A percentile compares a stretch with the other conserved stretches of the same genome.
phyloP scores from a whole-genome alignment of 2,797 vertebrate species.

The Gastrophryne carolinensis region DNA sequence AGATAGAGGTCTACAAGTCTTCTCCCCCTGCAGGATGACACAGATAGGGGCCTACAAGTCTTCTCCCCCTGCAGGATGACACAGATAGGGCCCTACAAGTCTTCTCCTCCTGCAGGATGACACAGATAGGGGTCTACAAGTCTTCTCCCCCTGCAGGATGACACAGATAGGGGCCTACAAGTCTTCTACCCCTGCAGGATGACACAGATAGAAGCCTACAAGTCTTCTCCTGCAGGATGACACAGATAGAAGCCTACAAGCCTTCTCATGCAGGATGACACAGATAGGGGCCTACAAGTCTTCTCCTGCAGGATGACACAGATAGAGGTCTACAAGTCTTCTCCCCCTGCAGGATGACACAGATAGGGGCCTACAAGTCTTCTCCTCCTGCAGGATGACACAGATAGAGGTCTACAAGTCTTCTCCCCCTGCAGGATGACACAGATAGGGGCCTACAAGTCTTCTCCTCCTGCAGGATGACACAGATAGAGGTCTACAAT shows the following conservation, averaged over 20 bases:
- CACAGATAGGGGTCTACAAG: not conserved
- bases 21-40: not conserved
- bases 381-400: not conserved
- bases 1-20: not conserved
- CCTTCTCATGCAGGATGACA: not conserved
- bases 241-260: not conserved
- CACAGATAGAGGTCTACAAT: not conserved
- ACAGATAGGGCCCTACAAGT: not conserved
- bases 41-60: not conserved
- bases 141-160: not conserved
- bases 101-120: not conserved
- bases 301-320: not conserved
- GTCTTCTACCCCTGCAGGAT: not conserved
- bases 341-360: not conserved
- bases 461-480: slow-evolving; percentile 2
- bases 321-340: too few species aligned
- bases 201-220: not conserved
- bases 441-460: not conserved
- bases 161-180: not conserved
- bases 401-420: not conserved
- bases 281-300: not conserved
- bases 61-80: not conserved
- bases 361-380: not conserved
- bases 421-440: not conserved
- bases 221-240: not conserved